Conservation (phyloP, 2,113 vertebrate genomes). For the Riparia riparia region DNA sequence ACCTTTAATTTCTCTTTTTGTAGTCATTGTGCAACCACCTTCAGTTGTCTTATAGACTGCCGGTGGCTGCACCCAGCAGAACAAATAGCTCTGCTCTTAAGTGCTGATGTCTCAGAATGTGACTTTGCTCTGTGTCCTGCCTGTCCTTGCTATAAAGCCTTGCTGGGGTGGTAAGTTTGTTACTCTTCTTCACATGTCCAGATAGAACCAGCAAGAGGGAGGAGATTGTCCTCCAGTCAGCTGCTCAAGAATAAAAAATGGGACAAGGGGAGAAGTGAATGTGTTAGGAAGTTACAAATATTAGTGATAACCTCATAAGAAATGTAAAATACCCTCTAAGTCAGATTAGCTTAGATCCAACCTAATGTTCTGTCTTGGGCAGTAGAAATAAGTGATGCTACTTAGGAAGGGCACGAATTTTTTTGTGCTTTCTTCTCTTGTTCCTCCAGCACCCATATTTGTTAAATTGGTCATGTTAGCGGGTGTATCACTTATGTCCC, state of each 20-base stretch:
- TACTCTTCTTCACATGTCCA: not conserved
- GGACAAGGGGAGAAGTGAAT: not conserved
- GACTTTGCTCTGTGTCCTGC: not conserved
- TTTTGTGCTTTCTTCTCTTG: not conserved
- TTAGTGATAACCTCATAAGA: not conserved
- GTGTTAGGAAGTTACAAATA: not conserved
- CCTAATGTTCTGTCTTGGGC: not conserved
- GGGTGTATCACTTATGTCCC: not conserved
- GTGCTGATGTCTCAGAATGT: not conserved
- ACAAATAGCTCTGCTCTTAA: not conserved
- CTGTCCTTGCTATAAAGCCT: not conserved
- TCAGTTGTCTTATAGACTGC: not conserved
- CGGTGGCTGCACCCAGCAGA: not conserved
- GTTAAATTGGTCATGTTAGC: not conserved
- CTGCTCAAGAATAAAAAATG: not conserved
- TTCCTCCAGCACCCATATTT: not conserved
- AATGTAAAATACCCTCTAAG: not conserved
- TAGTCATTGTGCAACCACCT: not conserved
- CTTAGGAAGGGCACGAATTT: not conserved
- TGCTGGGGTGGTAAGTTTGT: not conserved
- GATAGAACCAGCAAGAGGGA: not conserved
- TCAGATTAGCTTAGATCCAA: not conserved
- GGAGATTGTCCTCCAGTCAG: not conserved
- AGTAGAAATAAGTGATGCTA: not conserved
- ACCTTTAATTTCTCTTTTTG: not conserved